A percentile compares a stretch with the other conserved stretches of the same genome.
These are phyloP conservation scores for Dasypus novemcinctus DNA, from an alignment of 2,113 vertebrate species.

Conservation along the genomic window DNA sequence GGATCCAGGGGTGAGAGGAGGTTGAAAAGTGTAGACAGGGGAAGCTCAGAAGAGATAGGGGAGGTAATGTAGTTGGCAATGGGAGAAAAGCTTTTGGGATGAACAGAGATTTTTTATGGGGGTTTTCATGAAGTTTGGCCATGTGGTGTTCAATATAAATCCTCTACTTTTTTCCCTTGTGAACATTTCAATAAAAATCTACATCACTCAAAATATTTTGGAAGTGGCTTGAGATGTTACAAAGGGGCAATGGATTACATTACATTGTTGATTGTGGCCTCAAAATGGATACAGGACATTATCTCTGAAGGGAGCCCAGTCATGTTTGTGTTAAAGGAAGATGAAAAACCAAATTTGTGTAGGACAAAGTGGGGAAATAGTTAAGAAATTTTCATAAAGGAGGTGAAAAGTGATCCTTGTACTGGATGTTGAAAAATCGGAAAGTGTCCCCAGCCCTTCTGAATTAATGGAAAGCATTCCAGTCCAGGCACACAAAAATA, in stretches of 20 bases:
- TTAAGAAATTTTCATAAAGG: background rate
- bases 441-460: background rate
- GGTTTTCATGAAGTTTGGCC: constrained; percentile 26
- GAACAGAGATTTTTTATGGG: background rate
- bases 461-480: background rate
- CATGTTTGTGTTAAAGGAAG: background rate
- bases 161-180: background rate
- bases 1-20: background rate
- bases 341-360: background rate
- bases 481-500: background rate
- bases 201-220: background rate
- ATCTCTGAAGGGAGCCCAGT: background rate
- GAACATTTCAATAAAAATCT: constrained; percentile 7
- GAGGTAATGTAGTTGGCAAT: background rate
- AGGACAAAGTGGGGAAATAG: background rate
- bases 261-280: constrained; percentile 1
- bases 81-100: background rate
- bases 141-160: background rate
- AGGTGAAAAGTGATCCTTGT: background rate
- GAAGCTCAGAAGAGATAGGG: background rate
- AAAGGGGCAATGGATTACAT: background rate
- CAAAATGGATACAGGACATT: background rate
- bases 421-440: background rate
- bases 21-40: background rate
- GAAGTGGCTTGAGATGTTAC: background rate